phyloP scores from a whole-genome alignment of 2,888 invertebrate species.

The Eristalinus aeneus region DNA sequence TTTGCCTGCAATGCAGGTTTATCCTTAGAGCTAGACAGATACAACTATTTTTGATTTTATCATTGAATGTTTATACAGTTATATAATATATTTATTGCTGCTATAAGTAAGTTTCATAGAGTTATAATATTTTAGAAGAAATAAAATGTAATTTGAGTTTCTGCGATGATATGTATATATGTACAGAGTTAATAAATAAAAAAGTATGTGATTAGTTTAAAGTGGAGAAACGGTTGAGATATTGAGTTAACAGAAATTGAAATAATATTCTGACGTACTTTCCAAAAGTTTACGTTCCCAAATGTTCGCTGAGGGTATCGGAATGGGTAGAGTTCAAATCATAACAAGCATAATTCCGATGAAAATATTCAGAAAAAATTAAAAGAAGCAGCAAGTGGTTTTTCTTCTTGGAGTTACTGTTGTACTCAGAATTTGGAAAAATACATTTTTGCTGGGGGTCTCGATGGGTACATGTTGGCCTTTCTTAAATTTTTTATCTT shows the following conservation, averaged over 20 bases:
- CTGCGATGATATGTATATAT: conserved; percentile 20
- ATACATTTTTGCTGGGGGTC: too few species aligned
- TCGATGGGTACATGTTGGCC: too few species aligned
- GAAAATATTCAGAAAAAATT: too few species aligned
- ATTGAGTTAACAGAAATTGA: neutral
- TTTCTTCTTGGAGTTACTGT: too few species aligned
- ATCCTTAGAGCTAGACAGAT: conserved; percentile 6
- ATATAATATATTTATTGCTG: conserved; percentile 13
- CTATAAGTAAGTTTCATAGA: neutral
- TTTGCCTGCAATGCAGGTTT: neutral
- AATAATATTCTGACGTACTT: too few species aligned
- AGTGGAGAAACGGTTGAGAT: neutral
- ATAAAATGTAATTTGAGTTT: neutral
- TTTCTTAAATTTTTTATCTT: too few species aligned
- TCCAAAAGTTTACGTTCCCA: too few species aligned
- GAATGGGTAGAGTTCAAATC: too few species aligned
- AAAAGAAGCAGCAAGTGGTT: too few species aligned
- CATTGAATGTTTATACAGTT: conserved; percentile 16
- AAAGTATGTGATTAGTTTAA: neutral
- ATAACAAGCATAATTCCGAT: too few species aligned
- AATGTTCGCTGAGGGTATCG: too few species aligned
- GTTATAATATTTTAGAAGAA: neutral
- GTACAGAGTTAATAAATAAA: neutral
- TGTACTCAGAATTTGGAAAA: too few species aligned
- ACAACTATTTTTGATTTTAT: neutral